These are phyloP conservation scores for Caenorhabditis panamensis DNA, from an alignment of 2,888 invertebrate genomes.

Conservation along the genomic window DNA sequence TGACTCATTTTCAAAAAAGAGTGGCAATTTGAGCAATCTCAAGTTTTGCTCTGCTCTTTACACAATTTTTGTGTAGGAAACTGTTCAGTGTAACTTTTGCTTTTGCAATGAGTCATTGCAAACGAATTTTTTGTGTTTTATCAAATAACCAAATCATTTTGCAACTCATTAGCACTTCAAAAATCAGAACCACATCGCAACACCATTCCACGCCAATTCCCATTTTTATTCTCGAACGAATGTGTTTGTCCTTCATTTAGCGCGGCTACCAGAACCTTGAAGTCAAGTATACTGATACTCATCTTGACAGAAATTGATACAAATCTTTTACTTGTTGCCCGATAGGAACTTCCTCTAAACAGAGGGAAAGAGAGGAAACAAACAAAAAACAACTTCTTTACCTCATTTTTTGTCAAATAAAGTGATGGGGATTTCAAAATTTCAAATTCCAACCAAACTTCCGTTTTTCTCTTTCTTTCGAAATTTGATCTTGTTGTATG, in stretches of 20 bases:
- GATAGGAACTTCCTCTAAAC: neutral
- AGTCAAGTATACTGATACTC: neutral
- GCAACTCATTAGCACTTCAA: too few species aligned
- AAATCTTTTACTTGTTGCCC: neutral
- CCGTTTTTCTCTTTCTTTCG: neutral
- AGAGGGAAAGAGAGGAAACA: neutral
- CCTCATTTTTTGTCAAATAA: neutral
- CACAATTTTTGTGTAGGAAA: too few species aligned
- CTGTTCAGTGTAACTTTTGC: too few species aligned
- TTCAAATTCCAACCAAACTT: neutral
- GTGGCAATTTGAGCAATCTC: too few species aligned
- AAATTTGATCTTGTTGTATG: slow-evolving; percentile 13
- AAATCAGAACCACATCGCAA: neutral
- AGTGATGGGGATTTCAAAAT: neutral
- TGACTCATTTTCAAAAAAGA: too few species aligned
- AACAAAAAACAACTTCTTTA: slow-evolving; percentile 5
- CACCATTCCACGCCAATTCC: neutral
- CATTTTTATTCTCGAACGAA: too few species aligned
- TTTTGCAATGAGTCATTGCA: too few species aligned
- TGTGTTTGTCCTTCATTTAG: neutral
- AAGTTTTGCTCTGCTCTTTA: too few species aligned
- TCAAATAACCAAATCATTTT: too few species aligned
- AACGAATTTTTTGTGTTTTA: too few species aligned
- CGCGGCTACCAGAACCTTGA: slow-evolving; percentile 8
- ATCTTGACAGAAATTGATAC: slow-evolving; percentile 17